Base-by-base conservation (phyloP, 1,140 invertebrate genomes). In the Hycleus phaleratus region DNA sequence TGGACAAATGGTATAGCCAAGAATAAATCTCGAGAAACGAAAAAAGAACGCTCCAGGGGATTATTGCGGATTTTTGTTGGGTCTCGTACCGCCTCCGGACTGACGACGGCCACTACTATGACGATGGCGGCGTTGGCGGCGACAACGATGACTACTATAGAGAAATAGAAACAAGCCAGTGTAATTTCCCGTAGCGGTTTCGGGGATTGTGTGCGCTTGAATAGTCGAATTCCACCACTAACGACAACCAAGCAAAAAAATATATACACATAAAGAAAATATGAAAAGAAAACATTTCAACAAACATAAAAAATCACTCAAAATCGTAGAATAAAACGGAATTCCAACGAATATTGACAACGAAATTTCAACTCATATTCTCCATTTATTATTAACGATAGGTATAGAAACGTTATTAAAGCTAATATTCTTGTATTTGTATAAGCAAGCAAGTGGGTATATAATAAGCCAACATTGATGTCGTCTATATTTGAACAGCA, bases 51-150 rank as follows among this genome's bases (percentile, higher is more conserved):
- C 18, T 47, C 46, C n/a, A 4, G 10, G 26, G 26, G 10, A 47
- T 47, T 47, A 47, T 47, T 47, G 46, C 46, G 46, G 46, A 47
- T 47, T 47, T 47, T 47, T 47, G 24, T 47, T 47, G 46, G 10
- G 26, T 47, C 18, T 25, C 26, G 32, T 32, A 32, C 32, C 32
- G 32, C 32, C 32, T 32, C 32, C 32, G 32, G 32, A 32, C 32
- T 32, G 32, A 32, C 32, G 32, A 32, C 32, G 32, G 32, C 32
- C 7, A 32, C 32, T 32, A 32, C 32, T 32, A 32, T 32, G 32
- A 32, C 32, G 32, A 32, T 32, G 32, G 7, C 32, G 32, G 18
- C 18, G 18, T 18, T 18, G 18, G 18, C 18, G 18, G 18, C 18
- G 18, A 18, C 18, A 18, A 32, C 32, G 32, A 32, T 32, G 32